Base-by-base conservation (phyloP, 1,140 invertebrate species). In the Drosophila sucinea region DNA sequence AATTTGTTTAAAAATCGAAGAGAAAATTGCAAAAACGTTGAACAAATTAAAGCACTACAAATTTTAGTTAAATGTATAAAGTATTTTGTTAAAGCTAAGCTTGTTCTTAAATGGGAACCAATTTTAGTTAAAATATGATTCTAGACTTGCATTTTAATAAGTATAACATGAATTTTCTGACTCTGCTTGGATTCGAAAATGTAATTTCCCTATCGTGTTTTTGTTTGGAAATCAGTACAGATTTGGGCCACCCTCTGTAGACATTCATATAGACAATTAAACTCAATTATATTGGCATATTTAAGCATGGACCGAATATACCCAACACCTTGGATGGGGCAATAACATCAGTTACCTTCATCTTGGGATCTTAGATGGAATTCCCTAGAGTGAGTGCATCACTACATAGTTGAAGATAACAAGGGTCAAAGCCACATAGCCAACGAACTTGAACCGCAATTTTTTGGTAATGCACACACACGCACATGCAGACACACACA, bases 381-480 rank as follows among this genome's bases (percentile, higher is more conserved):
- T 79, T 87, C 82, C 82, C 84, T 7, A 51, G 83, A 79, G 82
- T 71, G 67, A 71, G 67, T 79, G 83, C 83, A 87, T 79, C 78
- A 66, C 11, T 38, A 57, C 44, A 51, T 51, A 51, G 44, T 51
- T 51, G 63, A 78, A 77, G 81, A 77, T 77, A 79, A 86, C 75
- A 73, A 75, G 72, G 79, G 84, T 66, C 71, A 71, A 55, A 40
- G 38, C 23, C 44, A 51, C 44, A 51, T 51, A 72, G 61, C 69
- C 71, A 81, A 87, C 86, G 79, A 90, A 83, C 79, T 90, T 90
- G 82, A 90, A 90, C 86, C 86, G 73, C 79, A 90, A 83, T 90
- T 79, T 89, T 89, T 86, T 70, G 77, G 81, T 75, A 81, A 84
- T 77, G 69, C 68, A 81, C 70, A 74, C 77, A 66, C 78, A 86